These are phyloP conservation scores for Sabellastarte sp. DNA, from an alignment of 2,888 invertebrate genomes.

Conservation along the genomic window DNA sequence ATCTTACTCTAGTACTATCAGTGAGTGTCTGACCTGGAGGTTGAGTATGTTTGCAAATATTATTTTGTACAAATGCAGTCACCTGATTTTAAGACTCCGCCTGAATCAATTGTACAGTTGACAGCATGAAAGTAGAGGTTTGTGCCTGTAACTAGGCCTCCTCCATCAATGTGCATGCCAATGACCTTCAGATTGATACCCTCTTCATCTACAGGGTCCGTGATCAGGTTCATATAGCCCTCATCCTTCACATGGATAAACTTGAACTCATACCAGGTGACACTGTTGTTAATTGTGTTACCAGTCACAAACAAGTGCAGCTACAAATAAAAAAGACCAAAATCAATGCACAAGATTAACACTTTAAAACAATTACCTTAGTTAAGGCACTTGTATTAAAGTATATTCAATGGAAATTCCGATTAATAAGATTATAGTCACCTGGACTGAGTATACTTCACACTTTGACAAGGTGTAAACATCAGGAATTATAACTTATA, in stretches of 20 bases:
- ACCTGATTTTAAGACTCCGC: conserved; percentile 36
- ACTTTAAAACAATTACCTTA: no score
- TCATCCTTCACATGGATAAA: conserved; percentile 39
- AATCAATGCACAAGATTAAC: no score
- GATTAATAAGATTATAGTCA: no score
- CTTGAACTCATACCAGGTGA: conserved; percentile 34
- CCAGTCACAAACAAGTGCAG: background rate
- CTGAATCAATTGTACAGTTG: conserved; percentile 33
- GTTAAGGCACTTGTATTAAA: no score
- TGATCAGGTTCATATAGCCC: conserved; percentile 39
- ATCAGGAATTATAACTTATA: no score
- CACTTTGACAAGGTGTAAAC: no score
- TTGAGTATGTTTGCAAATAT: no score
- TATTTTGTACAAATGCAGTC: no score
- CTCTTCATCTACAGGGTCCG: conserved; percentile 35
- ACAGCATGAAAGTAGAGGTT: conserved; percentile 34
- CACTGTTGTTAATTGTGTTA: conserved; percentile 34
- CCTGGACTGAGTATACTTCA: no score
- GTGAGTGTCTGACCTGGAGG: no score
- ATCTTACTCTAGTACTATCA: no score
- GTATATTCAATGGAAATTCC: no score
- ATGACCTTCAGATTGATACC: conserved; percentile 30
- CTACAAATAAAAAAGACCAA: background rate
- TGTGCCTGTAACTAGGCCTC: conserved; percentile 38
- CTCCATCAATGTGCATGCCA: conserved; percentile 38